Base-by-base conservation (phyloP, 2,797 vertebrate genomes). In the Peromyscus melanophrys region DNA sequence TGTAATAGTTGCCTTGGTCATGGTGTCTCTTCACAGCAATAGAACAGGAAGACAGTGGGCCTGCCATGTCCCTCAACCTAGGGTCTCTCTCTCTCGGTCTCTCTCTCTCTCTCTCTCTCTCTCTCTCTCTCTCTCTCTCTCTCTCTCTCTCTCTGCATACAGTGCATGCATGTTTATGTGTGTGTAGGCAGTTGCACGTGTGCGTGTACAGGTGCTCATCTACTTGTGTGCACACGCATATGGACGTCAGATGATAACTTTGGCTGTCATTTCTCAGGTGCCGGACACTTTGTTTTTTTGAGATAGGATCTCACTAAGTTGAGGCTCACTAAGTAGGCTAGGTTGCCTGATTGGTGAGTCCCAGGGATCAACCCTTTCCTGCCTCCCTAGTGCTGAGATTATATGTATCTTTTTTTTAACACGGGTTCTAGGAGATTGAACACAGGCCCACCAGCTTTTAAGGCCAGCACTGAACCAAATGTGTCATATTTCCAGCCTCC, bases 61-160 rank as follows among this genome's bases (percentile, higher is more conserved):
- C 55, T 0, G 0, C 8, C 40, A 75, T 2, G 8, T 49, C 67
- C 11, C 11, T 13, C 61, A 16, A 46, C 17, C 17, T 23, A 34
- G 17, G 55, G n/a, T 57, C 13, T 17, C 3, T 27, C 25, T 4
- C 3, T 40, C 23, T 59, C 4, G 6, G 6, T 46, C 43, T 46
- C 43, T 46, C 43, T 46, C 46, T 46, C 46, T 46, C 46, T 46
- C 46, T 46, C 46, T 46, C 46, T 46, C 46, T 57, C 23, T 27
- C 12, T 27, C 25, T 13, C 6, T 43, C 23, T 59, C 9, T 57
- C 25, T 29, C 13, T 27, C 25, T 14, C 6, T 40, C 23, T 59
- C 9, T 21, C 17, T 76, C 25, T 40, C 12, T 37, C 37, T 73
- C 2, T 21, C 4, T 57, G 1, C 29, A 34, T 52, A 52, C 46